Conservation (phyloP, 2,797 vertebrate species). For the Gouania willdenowi region DNA sequence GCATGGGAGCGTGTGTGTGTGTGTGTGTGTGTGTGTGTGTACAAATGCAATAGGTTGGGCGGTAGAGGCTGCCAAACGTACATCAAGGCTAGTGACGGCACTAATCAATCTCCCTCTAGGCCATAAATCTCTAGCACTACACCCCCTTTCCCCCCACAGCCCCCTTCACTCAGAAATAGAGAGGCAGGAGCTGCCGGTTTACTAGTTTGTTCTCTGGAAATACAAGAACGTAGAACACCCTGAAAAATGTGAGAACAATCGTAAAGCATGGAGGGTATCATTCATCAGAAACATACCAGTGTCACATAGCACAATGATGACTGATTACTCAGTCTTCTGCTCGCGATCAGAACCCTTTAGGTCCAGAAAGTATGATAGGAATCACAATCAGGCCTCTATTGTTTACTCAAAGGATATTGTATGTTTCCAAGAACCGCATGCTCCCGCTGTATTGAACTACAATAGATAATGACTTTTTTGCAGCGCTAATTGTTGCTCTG, state of each 20-base stretch:
- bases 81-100: conserved; percentile 77
- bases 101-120: conserved; percentile 82
- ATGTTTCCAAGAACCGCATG: conserved; percentile 36
- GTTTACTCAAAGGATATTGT: conserved; percentile 34
- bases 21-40: conserved; percentile 16
- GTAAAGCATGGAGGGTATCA: conserved; percentile 42
- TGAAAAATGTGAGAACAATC: too few relatives aligned
- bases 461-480: conserved; percentile 16
- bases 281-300: conserved; percentile 58
- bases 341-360: conserved; percentile 40
- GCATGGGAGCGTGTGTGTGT: conserved; percentile 28
- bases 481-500: conserved; percentile 27
- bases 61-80: conserved; percentile 74
- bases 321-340: conserved; percentile 56
- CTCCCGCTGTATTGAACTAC: conserved; percentile 21
- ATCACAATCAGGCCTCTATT: conserved; percentile 36
- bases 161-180: conserved; percentile 58
- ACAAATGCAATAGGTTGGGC: conserved; percentile 52
- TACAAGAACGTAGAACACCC: too few relatives aligned
- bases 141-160: conserved; percentile 47
- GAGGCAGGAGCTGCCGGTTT: conserved; percentile 54
- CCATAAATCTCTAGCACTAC: conserved; percentile 74
- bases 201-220: too few relatives aligned
- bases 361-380: conserved; percentile 46
- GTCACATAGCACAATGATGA: conserved; percentile 64